Evolutionary conservation across 2,888 invertebrate genomes (phyloP), one percentile per base, ranked within the genome.

Genomic region (Drosophila antonietae): DNA sequence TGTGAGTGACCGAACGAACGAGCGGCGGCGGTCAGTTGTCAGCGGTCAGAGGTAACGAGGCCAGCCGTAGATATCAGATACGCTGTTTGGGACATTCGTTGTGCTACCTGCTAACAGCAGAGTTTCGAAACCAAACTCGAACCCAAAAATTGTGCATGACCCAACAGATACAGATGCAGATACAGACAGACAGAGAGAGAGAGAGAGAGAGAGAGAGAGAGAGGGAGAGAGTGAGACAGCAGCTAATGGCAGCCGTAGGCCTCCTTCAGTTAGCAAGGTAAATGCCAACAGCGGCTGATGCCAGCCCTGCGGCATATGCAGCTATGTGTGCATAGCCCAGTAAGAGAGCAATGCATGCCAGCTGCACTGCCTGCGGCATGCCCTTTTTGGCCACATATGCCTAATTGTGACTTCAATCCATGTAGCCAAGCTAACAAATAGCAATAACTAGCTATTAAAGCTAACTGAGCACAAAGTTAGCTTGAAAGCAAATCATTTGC

Each of bases 31-130:
- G 47, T 55, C 57, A 56, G 60, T 63, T 68, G 61, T 68, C 61
- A 51, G 69, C 41, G 62, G 76, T 71, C 64, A 74, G 62, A 71
- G 64, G 58, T 75, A 68, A 58, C 47, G 47, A 37, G 71, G 43
- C 44, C 66, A 35, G 43, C 20, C 51, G 35, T 65, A 55, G 37
- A 43, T 63, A n/a, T 33, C 23, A 51, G 60, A 43, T 41, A 41
- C 41, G 20, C 35, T 61, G 64, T 64, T 55, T 68, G 46, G 51
- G 52, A 59, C 46, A 28, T 47, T 59, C 46, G 44, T 44, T 14
- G 20, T 14, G 44, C 44, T 69, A 69, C 70, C 60, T 70, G 69
- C 28, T 51, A 23, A 39, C 68, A 47, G 5, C 49, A 59, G 59
- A 47, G 47, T 39, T 43, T 56, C 20, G 23, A 35, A 53, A 37